Evolutionary conservation across 1,140 invertebrate species (phyloP), one percentile per base, ranked within the genome.

Genomic region (Heliconius himera): DNA sequence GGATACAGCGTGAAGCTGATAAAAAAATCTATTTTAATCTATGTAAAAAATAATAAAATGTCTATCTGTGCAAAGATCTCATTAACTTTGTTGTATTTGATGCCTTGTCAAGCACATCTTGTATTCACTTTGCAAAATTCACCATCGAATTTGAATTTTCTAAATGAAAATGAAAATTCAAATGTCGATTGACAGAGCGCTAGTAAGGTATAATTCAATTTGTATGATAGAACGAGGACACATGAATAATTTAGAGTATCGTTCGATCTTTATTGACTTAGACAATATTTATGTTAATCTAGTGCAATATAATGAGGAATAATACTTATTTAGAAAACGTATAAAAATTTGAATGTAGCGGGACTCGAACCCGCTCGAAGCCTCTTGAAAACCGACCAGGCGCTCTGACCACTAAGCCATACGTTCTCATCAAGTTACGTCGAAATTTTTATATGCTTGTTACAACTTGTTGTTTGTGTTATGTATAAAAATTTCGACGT

Each of bases 141-240:
- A 11, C 22, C 26, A 26, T 66, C 11, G 11, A 22, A 29, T 29
- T 26, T 66, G 56, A 29, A 66, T 66, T 66, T 66, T 66, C 60
- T 66, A 29, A 66, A 66, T 66, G 60, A 66, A 66, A 66, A 66
- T 66, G 26, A 29, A 66, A 66, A 66, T 66, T 26, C 60, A 66
- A 13, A 66, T 26, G 60, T 22, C 60, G 22, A 66, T 66, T 66
- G 22, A 26, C 22, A 26, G 60, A 66, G 60, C 60, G 60, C 60
- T 66, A 66, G 60, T 66, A 26, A 66, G 60, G 60, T 26, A 66
- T 66, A 66, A 66, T 66, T 29, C 22, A 66, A 66, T 66, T 66
- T 66, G 9, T 29, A 26, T 29, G 26, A 66, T 66, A 26, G 22
- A 26, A 66, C 22, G 60, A 66, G 60, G 29, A 66, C 60, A 66